A percentile compares a stretch with the other conserved stretches of the same genome.
These are phyloP conservation scores for Macropis europaea DNA, from an alignment of 2,888 invertebrate genomes.

Conservation along the genomic window DNA sequence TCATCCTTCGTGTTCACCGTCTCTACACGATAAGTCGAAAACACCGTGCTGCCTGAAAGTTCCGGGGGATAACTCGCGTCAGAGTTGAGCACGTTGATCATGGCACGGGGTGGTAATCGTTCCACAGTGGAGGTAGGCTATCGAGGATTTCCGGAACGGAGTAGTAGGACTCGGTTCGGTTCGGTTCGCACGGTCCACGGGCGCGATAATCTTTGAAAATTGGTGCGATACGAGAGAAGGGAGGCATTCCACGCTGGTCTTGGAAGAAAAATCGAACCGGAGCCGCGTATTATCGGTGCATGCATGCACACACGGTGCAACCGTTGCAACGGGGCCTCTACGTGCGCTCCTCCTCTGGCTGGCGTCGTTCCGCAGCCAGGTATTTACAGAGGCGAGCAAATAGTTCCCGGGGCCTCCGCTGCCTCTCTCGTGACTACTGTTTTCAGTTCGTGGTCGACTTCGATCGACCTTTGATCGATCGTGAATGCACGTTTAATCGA, in stretches of 20 bases:
- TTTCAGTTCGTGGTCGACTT: constrained; percentile 69
- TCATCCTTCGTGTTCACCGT: too few species aligned
- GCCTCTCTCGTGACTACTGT: constrained; percentile 68
- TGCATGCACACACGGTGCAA: background rate
- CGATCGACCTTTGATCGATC: constrained; percentile 72
- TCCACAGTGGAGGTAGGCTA: constrained; percentile 4
- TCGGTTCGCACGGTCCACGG: constrained; percentile 64
- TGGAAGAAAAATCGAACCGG: constrained; percentile 49
- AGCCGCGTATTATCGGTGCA: constrained; percentile 46
- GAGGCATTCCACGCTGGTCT: constrained; percentile 37
- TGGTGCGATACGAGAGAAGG: constrained; percentile 69
- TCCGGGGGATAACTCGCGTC: background rate
- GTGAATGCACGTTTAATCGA: constrained; percentile 70
- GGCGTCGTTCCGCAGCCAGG: constrained; percentile 64
- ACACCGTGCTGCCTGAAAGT: constrained; percentile 23
- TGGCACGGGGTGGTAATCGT: constrained; percentile 19
- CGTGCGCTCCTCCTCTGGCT: constrained; percentile 18
- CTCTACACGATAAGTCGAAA: constrained; percentile 39
- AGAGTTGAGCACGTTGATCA: constrained; percentile 12
- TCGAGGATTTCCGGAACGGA: constrained; percentile 51
- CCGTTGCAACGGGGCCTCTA: background rate
- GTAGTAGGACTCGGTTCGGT: background rate
- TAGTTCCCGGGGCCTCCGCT: constrained; percentile 63
- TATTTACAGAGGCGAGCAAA: constrained; percentile 73
- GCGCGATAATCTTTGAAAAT: constrained; percentile 76